Percentiles rank a stretch among this genome's conserved stretches.
phyloP scores from a whole-genome alignment of 2,888 invertebrate genomes.

The Drosophila seclusa region DNA sequence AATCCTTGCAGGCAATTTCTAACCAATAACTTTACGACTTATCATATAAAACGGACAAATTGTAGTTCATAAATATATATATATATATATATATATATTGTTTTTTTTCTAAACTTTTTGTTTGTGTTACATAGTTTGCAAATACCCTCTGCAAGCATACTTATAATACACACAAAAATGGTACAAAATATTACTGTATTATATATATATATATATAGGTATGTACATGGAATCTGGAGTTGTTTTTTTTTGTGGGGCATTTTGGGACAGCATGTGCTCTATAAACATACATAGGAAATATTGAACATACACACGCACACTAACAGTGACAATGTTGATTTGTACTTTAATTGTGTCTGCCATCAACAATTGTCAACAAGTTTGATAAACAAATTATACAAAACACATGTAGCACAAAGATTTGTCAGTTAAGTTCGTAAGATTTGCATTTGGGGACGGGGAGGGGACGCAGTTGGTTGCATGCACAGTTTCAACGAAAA shows the following conservation, averaged over 20 bases:
- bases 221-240: constrained; percentile 27
- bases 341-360: constrained; percentile 3
- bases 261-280: constrained; percentile 39
- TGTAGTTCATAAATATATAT: not conserved
- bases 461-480: constrained; percentile 40
- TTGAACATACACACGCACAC: constrained; percentile 42
- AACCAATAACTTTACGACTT: not conserved
- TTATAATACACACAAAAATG: constrained; percentile 30
- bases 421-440: constrained; percentile 24
- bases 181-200: constrained; percentile 30
- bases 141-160: constrained; percentile 22
- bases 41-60: not conserved
- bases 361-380: constrained; percentile 27
- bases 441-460: constrained; percentile 34
- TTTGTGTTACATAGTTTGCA: not conserved
- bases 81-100: not conserved
- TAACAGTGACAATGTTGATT: constrained; percentile 31
- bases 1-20: constrained; percentile 1
- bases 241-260: not conserved
- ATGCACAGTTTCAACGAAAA: constrained; percentile 47
- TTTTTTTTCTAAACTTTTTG: not conserved
- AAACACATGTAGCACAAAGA: constrained; percentile 41
- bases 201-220: not conserved
- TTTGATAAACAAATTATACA: constrained; percentile 34
- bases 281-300: constrained; percentile 28